Conservation (phyloP, 2,797 vertebrate genomes). For the Girardinus metallicus region DNA sequence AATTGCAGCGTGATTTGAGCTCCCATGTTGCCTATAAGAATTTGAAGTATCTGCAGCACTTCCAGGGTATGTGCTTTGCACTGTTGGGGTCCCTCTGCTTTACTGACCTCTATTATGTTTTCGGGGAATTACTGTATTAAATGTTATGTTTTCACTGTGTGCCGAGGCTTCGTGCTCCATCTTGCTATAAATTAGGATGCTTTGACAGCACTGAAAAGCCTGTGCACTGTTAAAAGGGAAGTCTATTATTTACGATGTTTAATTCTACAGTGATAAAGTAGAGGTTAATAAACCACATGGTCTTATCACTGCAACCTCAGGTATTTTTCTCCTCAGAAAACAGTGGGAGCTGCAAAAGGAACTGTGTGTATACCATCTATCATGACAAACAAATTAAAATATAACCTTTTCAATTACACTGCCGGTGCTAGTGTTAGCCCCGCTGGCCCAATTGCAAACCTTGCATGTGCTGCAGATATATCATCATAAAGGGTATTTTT, state of each 20-base stretch:
- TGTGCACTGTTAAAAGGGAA: conserved; percentile 65
- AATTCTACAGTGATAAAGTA: conserved; percentile 53
- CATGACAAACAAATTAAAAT: conserved; percentile 61
- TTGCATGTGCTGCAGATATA: conserved; percentile 42
- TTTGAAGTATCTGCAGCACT: background rate
- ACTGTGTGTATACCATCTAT: conserved; percentile 39
- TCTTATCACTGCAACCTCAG: conserved; percentile 48
- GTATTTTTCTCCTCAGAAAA: conserved; percentile 53
- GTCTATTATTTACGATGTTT: conserved; percentile 69
- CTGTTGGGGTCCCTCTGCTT: background rate
- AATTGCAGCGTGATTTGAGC: background rate
- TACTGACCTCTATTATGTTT: background rate
- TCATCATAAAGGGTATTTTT: conserved; percentile 48
- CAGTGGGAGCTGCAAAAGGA: conserved; percentile 20
- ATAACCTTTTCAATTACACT: conserved; percentile 58
- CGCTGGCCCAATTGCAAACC: conserved; percentile 28
- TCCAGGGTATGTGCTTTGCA: background rate
- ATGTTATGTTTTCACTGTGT: conserved; percentile 49
- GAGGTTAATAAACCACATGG: conserved; percentile 64
- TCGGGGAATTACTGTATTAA: background rate
- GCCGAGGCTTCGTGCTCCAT: conserved; percentile 34
- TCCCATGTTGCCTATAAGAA: background rate
- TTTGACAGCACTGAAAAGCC: conserved; percentile 49
- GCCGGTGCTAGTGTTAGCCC: conserved; percentile 40
- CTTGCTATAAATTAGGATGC: conserved; percentile 61